Conservation (phyloP, 2,113 vertebrate species). For the Calidris pygmaea region DNA sequence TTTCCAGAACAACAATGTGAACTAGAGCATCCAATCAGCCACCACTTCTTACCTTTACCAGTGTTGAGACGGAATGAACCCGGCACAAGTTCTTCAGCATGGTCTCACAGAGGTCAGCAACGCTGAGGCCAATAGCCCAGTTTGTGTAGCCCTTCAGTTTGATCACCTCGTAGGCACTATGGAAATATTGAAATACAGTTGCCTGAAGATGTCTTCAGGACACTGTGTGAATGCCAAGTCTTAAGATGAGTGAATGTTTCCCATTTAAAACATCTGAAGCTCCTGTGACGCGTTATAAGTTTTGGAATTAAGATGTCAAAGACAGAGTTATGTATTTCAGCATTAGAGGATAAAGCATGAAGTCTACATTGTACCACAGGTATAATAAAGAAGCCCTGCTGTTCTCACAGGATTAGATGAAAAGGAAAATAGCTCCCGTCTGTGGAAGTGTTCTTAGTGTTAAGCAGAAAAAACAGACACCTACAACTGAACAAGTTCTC, state of each 20-base stretch:
- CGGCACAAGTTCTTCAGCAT: conserved; percentile 89
- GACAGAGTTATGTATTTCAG: neutral
- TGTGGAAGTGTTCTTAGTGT: neutral
- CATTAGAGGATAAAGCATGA: neutral
- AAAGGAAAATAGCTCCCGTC: neutral
- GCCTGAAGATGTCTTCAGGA: neutral
- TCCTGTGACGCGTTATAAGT: neutral
- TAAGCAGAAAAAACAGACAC: neutral
- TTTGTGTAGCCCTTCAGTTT: conserved; percentile 97
- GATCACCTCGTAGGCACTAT: conserved; percentile 96
- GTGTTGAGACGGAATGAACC: conserved; percentile 92
- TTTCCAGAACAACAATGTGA: neutral
- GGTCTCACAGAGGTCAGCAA: conserved; percentile 91
- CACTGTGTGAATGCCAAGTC: neutral
- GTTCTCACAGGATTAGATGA: neutral
- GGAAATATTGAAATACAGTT: neutral
- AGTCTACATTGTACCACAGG: neutral
- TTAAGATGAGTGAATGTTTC: neutral
- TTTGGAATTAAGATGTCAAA: neutral
- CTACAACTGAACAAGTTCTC: neutral
- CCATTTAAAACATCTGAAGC: neutral
- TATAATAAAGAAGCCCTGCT: neutral
- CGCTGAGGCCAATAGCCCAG: conserved; percentile 97
- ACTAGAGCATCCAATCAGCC: neutral
- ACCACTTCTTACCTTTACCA: conserved; percentile 86